Base-by-base conservation (phyloP, 2,888 invertebrate genomes). In the Disparrhopalites patrizii region DNA sequence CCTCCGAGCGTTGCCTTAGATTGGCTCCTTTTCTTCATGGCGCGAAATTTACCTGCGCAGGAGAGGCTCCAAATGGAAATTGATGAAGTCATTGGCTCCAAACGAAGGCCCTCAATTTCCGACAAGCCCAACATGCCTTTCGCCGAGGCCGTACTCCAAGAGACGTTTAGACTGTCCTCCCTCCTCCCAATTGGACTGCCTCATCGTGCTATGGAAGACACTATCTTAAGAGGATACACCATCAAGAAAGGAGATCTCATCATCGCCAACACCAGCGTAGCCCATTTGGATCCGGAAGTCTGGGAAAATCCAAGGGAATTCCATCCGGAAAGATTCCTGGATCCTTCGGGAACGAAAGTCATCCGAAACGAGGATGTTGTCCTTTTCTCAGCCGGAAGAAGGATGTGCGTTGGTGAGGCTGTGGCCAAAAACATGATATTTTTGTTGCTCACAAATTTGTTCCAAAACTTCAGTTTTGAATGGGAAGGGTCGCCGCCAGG, bases 111-210 rank as follows among this genome's bases (percentile, higher is more conserved):
- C 8, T 36, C 52, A 15, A 15, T 31, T 13, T 13, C 23, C 1
- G 58, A 58, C 20, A 27, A 50, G 2, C 25, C 15, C 5, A 10
- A 18, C 1, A 13, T 65, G 60, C 47, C 65, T 15, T 31, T 31
- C 20, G 25, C 60, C 4, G 65, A 65, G 23, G 65, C 65, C 23
- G 20, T 31, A 0, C 8, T 65, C 18, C 18, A 51, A 28, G 65
- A 65, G 52, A 30, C 50, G 23, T 20, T 15, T 30, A 57, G 65
- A 30, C 7, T 15, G 7, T 51, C 27, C 10, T 25, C 47, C 1
- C n/a, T 60, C 10, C 8, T 25, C 0, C 58, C 65, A 7, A 25
- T 30, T 7, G 33, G 30, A 1, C n/a, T 52, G 2, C 30, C 50
- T n/a, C 65, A 56, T 33, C 18, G 5, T 2, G 25, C 33, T 5